Conservation (phyloP, 2,113 vertebrate species). For the Rissa tridactyla region DNA sequence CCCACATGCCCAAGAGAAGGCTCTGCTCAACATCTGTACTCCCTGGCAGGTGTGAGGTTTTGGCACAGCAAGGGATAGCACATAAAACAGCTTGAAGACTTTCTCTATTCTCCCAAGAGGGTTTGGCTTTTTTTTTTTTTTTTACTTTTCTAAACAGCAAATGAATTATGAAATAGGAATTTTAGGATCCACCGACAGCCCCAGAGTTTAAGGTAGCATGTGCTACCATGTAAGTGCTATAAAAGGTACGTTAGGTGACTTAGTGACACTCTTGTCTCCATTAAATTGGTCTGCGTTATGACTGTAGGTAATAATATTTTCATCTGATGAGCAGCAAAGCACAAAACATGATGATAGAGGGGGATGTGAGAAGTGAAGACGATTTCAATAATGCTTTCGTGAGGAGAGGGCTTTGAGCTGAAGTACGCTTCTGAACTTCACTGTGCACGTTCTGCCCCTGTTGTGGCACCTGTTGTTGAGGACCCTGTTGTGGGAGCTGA, state of each 20-base stretch:
- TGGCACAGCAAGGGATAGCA: neutral
- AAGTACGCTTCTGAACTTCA: neutral
- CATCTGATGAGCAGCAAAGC: neutral
- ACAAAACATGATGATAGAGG: neutral
- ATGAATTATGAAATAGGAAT: neutral
- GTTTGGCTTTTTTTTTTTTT: neutral
- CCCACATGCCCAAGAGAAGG: neutral
- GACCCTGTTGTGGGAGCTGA: neutral
- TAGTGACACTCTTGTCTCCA: neutral
- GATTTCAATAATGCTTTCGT: neutral
- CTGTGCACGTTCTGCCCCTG: fast-evolving
- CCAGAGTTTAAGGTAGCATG: neutral
- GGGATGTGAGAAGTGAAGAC: neutral
- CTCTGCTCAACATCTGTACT: neutral
- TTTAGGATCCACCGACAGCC: neutral
- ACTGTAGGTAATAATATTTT: neutral
- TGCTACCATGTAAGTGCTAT: fast-evolving
- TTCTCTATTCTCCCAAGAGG: neutral
- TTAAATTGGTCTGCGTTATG: neutral
- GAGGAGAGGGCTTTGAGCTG: neutral
- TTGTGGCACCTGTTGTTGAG: neutral
- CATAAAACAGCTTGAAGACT: neutral
- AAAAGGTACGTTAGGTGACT: neutral
- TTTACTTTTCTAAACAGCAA: neutral
- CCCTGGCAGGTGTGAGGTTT: neutral